Percentiles rank a stretch among this genome's conserved stretches.
Evolutionary conservation across 1,140 invertebrate genomes (phyloP).

Genomic region (Calosoma granatense): DNA sequence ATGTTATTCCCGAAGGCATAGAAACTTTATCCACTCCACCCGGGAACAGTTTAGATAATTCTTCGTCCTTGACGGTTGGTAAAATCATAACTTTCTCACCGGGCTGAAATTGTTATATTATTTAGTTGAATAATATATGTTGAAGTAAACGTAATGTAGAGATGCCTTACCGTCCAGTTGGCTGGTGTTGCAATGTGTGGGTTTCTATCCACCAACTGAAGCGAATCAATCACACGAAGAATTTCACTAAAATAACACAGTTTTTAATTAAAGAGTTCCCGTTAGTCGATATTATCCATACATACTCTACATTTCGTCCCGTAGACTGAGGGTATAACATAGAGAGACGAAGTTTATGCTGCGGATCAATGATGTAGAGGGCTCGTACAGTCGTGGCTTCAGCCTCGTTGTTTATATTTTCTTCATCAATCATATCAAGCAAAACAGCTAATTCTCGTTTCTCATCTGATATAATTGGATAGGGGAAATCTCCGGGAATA

Average conservation of each 20-base stretch:
- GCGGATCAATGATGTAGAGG: conserved; percentile 79
- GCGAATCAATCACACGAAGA: conserved; percentile 75
- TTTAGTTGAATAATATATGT: conserved; percentile 10
- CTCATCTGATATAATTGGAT: conserved; percentile 80
- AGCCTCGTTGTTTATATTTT: conserved; percentile 60
- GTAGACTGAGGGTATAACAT: conserved; percentile 87
- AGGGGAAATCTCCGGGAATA: conserved; percentile 62
- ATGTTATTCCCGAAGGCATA: conserved; percentile 71
- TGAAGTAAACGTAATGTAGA: not conserved
- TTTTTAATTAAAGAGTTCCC: conserved; percentile 10
- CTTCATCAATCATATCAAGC: conserved; percentile 81
- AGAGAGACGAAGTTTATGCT: conserved; percentile 73
- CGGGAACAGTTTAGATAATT: conserved; percentile 61
- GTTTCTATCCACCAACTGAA: conserved; percentile 64
- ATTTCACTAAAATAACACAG: conserved; percentile 65
- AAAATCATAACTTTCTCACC: conserved; percentile 77
- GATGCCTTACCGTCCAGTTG: conserved; percentile 66
- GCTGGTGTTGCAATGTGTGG: conserved; percentile 75
- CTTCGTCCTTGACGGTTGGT: conserved; percentile 59
- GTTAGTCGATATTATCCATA: conserved; percentile 20
- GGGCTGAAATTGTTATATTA: conserved; percentile 42
- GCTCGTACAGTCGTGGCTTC: conserved; percentile 69
- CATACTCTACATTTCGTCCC: conserved; percentile 85
- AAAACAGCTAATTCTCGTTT: conserved; percentile 63
- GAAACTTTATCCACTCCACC: conserved; percentile 52